Base-by-base conservation (phyloP, 2,113 vertebrate genomes). In the Trachemys scripta region DNA sequence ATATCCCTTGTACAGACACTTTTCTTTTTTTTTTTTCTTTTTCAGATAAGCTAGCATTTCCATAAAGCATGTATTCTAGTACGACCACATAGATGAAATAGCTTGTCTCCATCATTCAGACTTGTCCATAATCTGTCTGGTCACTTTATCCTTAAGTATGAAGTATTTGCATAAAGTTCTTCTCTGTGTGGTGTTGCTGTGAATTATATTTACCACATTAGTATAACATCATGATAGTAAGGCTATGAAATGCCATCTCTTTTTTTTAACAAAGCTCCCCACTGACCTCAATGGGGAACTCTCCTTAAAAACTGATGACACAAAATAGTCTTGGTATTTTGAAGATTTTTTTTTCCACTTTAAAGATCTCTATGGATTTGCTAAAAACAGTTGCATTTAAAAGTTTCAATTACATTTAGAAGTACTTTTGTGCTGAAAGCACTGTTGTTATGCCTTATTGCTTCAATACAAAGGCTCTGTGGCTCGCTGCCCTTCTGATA, bases 401-500 rank as follows among this genome's bases (percentile, higher is more conserved):
- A 97, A 97, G 87, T 95, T 95, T 91, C 93, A 95, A 93, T 97
- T 97, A 95, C 69, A 95, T 90, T 90, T 94, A 94, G 59, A 96
- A 47, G 62, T 95, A 87, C 12, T 20, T 83, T 84, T 94, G 38
- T 88, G 81, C 86, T 90, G 89, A 97, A 95, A 96, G 38, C 14
- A 89, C 91, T 94, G n/a, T 84, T 89, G 90, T 97, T 94, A 96
- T 83, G 82, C 88, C 90, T 97, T 93, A 96, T 95, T 98, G 96
- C 82, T 93, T 95, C 69, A 81, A 85, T 89, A 97, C 92, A 98
- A 98, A 97, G 94, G n/a, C 45, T 95, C 96, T 87, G 42, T 93
- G 93, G 97, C 94, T 98, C 98, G 93, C 94, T 97, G 95, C 95
- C 90, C 97, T 96, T 97, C 92, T 98, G 98, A 98, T 98, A 97